Base-by-base conservation (phyloP, 2,888 invertebrate genomes). In the Spisula solida region DNA sequence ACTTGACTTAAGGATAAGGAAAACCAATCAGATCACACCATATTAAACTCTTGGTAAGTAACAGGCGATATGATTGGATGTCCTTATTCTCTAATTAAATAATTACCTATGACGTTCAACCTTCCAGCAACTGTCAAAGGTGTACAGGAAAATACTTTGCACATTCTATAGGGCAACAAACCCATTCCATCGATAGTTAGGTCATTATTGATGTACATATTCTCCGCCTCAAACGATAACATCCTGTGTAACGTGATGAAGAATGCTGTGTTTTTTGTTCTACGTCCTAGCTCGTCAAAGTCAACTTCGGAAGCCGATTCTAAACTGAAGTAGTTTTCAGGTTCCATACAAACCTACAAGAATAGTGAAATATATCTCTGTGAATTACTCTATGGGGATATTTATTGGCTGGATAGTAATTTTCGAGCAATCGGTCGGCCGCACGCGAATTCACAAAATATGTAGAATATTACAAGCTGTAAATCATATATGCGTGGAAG, bases 201-300 rank as follows among this genome's bases (percentile, higher is more conserved):
- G 81, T 88, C 90, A 89, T 88, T 86, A 60, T 89, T 90, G 20
- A 84, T 83, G 51, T 90, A 85, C n/a, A 85, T 31, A 55, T 92
- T 90, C 0, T 78, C 20, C 25, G 88, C 86, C 47, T 92, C 92
- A 55, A 85, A 88, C 56, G 56, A 60, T 75, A 88, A 81, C 85
- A 92, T 86, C 0, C 88, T 55, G 51, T 88, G 88, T 31, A 89
- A 55, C 41, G 88, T 87, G 25, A 86, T 86, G 60, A 88, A 78
- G 79, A 80, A 81, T 55, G 87, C 88, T 2, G 75, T 18, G 10
- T 88, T 70, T 85, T 47, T 79, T 12, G 88, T 75, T 14, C 81
- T 51, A 55, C 80, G 79, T 16, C 89, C 92, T 0, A 55, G 78
- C 70, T 90, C 92, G 20, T 89, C 78, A 75, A 88, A 90, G 56